These are phyloP conservation scores for Drosophila emarginata DNA, from an alignment of 2,888 invertebrate species.

Conservation along the genomic window DNA sequence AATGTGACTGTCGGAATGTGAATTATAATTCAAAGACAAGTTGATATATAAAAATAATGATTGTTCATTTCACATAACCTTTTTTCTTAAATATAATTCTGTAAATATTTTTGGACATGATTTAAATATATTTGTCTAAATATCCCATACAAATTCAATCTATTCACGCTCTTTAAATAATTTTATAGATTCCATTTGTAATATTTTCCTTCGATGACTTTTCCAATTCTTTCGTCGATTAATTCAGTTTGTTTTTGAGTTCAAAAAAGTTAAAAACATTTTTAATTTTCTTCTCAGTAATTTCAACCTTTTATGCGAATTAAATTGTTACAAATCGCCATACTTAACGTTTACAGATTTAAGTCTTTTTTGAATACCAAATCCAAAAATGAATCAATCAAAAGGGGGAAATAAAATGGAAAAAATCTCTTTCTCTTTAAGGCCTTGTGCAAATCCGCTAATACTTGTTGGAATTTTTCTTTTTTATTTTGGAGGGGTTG, in stretches of 20 bases:
- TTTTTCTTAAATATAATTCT: neutral
- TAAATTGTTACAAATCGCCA: slow-evolving; percentile 59
- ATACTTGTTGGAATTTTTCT: slow-evolving; percentile 51
- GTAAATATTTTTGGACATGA: neutral
- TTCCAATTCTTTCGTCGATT: too few relatives aligned
- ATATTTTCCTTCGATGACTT: too few relatives aligned
- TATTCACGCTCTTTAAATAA: too few relatives aligned
- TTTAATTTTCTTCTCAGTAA: neutral
- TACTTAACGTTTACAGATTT: slow-evolving; percentile 51
- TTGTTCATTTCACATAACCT: neutral
- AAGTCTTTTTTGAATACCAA: slow-evolving; percentile 51
- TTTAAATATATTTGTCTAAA: neutral
- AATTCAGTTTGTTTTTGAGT: too few relatives aligned
- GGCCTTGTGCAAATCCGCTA: slow-evolving; percentile 65
- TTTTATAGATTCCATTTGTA: too few relatives aligned
- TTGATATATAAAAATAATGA: too few relatives aligned
- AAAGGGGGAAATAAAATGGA: slow-evolving; percentile 41
- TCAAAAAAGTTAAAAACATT: too few relatives aligned
- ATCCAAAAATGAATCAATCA: slow-evolving; percentile 70
- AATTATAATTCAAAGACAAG: neutral
- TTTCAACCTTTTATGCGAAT: slow-evolving; percentile 13
- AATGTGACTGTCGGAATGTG: neutral
- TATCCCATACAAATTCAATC: too few relatives aligned
- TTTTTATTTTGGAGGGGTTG: slow-evolving; percentile 39
- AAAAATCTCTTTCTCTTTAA: slow-evolving; percentile 31